Percentiles rank a stretch among this genome's conserved stretches.
Evolutionary conservation across 2,797 vertebrate genomes (phyloP).

Genomic region (Danio aesculapii): DNA sequence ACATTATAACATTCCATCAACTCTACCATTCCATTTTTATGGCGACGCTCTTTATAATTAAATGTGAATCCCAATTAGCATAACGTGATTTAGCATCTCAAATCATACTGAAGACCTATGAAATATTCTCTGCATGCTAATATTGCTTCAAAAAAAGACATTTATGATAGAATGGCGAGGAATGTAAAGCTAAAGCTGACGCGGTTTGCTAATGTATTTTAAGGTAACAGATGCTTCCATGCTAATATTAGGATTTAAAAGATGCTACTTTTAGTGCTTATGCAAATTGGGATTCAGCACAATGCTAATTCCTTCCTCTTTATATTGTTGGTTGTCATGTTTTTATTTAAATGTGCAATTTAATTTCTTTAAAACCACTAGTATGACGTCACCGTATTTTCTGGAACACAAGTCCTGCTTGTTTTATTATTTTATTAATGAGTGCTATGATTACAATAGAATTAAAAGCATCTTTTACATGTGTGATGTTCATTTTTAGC

Average conservation of each 20-base stretch:
- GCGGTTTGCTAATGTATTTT: not conserved
- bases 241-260: not conserved
- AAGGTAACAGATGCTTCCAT: not conserved
- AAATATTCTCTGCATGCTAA: not conserved
- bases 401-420: no score
- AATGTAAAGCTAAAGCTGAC: not conserved
- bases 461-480: no score
- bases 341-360: not conserved
- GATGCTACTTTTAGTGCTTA: not conserved
- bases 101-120: no score
- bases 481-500: no score
- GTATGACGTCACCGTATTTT: not conserved
- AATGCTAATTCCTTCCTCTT: not conserved
- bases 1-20: no score
- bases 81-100: no score
- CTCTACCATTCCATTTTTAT: no score
- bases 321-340: not conserved
- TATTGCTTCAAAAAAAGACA: not conserved
- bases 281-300: not conserved
- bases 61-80: no score
- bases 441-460: no score
- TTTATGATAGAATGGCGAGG: not conserved
- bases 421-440: no score
- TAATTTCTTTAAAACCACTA: conserved; percentile 15
- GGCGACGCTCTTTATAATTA: no score